These are phyloP conservation scores for Cephus sareptanus DNA, from an alignment of 2,888 invertebrate species.

Conservation along the genomic window DNA sequence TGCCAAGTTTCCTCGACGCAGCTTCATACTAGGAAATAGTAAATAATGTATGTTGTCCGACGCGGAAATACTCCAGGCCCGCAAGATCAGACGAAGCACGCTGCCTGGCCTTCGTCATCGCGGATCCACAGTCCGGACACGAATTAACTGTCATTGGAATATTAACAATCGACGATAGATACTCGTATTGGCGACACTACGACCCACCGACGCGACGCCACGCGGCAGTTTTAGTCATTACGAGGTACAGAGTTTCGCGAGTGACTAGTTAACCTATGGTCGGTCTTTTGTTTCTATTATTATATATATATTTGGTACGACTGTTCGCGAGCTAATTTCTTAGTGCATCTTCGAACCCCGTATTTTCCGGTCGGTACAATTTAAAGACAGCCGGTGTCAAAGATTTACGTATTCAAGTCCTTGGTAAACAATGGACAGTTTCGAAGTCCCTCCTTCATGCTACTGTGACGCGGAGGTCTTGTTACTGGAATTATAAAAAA, in stretches of 20 bases:
- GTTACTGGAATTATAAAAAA: background rate
- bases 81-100: background rate
- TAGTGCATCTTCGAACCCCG: background rate
- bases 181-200: constrained; percentile 8
- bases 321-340: background rate
- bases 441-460: background rate
- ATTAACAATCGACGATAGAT: constrained; percentile 49
- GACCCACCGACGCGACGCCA: background rate
- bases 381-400: no score
- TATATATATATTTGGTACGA: no score
- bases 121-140: constrained; percentile 56
- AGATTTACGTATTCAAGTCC: background rate
- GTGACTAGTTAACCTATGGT: background rate
- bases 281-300: background rate
- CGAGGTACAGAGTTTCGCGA: background rate
- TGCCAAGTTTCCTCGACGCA: constrained; percentile 7
- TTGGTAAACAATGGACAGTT: background rate
- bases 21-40: constrained; percentile 54
- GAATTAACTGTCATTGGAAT: constrained; percentile 57
- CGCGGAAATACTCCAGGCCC: constrained; percentile 54
- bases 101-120: constrained; percentile 49
- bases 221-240: background rate
- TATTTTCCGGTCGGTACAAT: no score
- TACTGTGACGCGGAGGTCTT: background rate
- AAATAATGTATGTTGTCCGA: constrained; percentile 60